phyloP scores from a whole-genome alignment of 2,888 invertebrate genomes.

The Drosophila niveifrons region DNA sequence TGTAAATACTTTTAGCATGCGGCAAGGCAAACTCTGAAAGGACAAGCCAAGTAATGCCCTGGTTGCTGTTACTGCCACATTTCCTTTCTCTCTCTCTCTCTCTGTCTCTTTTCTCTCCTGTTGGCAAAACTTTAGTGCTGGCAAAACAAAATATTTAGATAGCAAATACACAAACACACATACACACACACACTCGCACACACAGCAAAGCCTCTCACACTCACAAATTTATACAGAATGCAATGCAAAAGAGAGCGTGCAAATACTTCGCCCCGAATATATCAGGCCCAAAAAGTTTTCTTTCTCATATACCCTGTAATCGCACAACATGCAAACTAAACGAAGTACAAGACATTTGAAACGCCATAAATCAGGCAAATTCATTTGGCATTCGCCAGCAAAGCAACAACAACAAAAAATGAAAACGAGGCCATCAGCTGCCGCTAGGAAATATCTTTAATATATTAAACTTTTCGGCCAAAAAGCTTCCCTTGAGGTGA shows the following conservation, averaged over 20 bases:
- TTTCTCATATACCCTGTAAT: slow-evolving; percentile 54
- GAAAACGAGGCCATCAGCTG: slow-evolving; percentile 1
- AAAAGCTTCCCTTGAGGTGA: background rate
- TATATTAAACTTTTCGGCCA: background rate
- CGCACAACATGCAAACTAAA: slow-evolving; percentile 13
- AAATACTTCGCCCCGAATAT: slow-evolving; percentile 22
- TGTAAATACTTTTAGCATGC: slow-evolving; percentile 78
- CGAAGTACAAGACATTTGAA: slow-evolving; percentile 19
- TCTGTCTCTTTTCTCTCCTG: background rate
- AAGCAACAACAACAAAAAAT: no score
- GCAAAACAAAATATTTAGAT: slow-evolving; percentile 76
- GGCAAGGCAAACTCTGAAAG: slow-evolving; percentile 45
- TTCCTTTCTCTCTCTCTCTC: background rate
- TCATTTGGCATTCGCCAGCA: slow-evolving; percentile 27
- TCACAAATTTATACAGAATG: background rate
- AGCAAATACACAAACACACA: slow-evolving; percentile 53
- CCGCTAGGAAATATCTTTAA: slow-evolving; percentile 5
- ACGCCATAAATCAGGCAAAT: slow-evolving; percentile 46
- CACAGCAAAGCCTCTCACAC: background rate
- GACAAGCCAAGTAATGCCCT: slow-evolving; percentile 44
- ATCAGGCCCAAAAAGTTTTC: slow-evolving; percentile 38
- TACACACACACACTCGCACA: slow-evolving; percentile 18
- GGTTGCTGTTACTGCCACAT: slow-evolving; percentile 7
- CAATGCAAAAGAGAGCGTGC: background rate
- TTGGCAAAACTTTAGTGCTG: slow-evolving; percentile 71